These are phyloP conservation scores for Anarhynchus alexandrinus DNA, from an alignment of 2,113 vertebrate genomes.

Conservation along the genomic window DNA sequence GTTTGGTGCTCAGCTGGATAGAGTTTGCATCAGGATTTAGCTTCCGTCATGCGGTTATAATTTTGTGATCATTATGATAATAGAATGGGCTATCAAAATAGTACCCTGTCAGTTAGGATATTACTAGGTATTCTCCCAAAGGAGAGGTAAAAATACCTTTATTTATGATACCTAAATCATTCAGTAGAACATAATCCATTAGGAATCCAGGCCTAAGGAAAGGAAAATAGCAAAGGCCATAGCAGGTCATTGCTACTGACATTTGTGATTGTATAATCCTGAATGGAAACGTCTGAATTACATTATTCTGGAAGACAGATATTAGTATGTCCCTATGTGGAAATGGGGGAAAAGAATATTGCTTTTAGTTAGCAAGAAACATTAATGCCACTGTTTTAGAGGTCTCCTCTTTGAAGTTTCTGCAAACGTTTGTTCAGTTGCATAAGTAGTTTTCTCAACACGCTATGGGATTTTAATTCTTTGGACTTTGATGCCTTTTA, in stretches of 20 bases:
- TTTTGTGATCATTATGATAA: background rate
- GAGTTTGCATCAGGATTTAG: background rate
- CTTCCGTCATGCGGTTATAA: background rate
- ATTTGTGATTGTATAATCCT: background rate
- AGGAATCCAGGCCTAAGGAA: background rate
- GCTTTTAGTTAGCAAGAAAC: constrained; percentile 45
- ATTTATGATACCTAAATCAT: background rate
- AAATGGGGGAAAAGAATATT: background rate
- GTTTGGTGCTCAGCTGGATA: background rate
- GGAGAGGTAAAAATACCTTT: background rate
- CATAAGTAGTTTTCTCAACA: background rate
- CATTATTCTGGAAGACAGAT: background rate
- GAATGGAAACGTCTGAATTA: background rate
- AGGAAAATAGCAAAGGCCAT: background rate
- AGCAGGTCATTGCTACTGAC: background rate
- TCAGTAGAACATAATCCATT: background rate
- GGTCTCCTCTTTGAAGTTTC: constrained; percentile 15
- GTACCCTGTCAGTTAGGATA: background rate
- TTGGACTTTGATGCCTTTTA: background rate
- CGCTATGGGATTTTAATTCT: constrained; percentile 54
- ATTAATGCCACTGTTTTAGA: constrained; percentile 10
- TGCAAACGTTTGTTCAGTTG: constrained; percentile 1
- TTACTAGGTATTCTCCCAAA: background rate
- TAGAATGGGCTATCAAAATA: background rate
- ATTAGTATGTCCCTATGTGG: background rate